Base-by-base conservation (phyloP, 2,888 invertebrate species). In the Acronicta aceris region DNA sequence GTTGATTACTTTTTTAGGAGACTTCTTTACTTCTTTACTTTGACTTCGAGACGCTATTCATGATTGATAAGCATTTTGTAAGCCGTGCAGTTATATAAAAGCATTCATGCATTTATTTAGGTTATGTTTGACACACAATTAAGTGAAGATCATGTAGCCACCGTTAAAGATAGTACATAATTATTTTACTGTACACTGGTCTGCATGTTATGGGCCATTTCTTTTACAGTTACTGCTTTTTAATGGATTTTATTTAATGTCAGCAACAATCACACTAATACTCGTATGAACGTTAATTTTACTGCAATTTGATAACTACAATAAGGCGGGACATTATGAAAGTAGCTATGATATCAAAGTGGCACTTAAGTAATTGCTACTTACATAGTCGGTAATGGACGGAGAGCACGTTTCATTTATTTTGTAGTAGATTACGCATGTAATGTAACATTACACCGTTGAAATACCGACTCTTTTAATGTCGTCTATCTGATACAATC, bases 361-460 rank as follows among this genome's bases (percentile, higher is more conserved):
- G 88, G 77, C 89, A 87, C 88, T 91, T 89, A 89, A 87, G 86
- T 88, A 85, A 89, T 87, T 76, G 83, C 83, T 87, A 85, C 87
- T 86, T 73, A 78, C 62, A 64, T 84, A 84, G 82, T 83, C 79
- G 72, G 75, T 83, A 84, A 83, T 86, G 84, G 87, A 84, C 74
- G 72, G 70, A 67, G 75, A 76, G 76, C 75, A 80, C 77, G 75
- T 83, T 82, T 84, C 83, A 86, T 85, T 84, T 79, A 77, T 84
- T 84, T 84, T 79, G 78, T 73, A 79, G 74, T 74, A 74, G 78
- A 81, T 79, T 72, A 72, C 63, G 67, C 64, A 68, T 71, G 61
- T 75, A 67, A 71, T 75, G 66, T 71, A 73, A 78, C 76, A 65
- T 72, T 70, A 70, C 70, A 69, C 59, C 53, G 69, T 57, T 65